Evolutionary conservation across 2,797 vertebrate genomes (phyloP), one percentile per base, ranked within the genome.

Genomic region (Sebastes nivosus): DNA sequence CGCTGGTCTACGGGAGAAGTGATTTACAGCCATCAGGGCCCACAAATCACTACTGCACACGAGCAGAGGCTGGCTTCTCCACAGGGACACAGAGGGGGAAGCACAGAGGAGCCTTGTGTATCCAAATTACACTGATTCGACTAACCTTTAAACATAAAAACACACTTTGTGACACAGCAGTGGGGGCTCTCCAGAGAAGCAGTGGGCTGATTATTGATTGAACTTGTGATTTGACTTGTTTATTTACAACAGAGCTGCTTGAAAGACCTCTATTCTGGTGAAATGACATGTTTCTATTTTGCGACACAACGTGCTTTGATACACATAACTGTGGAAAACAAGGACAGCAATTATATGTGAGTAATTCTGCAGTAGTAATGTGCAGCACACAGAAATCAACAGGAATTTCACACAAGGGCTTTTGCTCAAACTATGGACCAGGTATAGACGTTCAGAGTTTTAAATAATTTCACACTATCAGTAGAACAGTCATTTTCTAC

Each of bases 21-120:
- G 81, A 92, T 93, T 93, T 92, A 92, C 89, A 83, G 58, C 86
- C 24, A 72, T 61, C 64, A 34, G 81, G 75, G 55, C 67, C 64
- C 67, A 57, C 79, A 77, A 72, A 82, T 87, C 81, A 75, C 83
- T 60, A 14, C 78, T 83, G 76, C 83, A 87, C 83, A 68, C 70
- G 67, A 84, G 71, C 85, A 82, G 84, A 77, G 57, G 76, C 84
- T 30, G 71, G 71, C 78, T 76, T 72, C 87, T 72, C 67, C 58
- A 55, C 66, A 24, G 74, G 67, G 78, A 81, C 29, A 27, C 46
- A 71, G 64, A 27, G 36, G 75, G 58, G 67, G 54, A 16, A 24
- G 68, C 73, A 84, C 64, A 80, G 75, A 65, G 60, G 81, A 38
- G 65, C 73, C 69, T 42, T 54, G 58, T 81, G 69, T 58, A 29